Evolutionary conservation across 2,797 vertebrate species (phyloP).

Genomic region (Gallinago stenura): DNA sequence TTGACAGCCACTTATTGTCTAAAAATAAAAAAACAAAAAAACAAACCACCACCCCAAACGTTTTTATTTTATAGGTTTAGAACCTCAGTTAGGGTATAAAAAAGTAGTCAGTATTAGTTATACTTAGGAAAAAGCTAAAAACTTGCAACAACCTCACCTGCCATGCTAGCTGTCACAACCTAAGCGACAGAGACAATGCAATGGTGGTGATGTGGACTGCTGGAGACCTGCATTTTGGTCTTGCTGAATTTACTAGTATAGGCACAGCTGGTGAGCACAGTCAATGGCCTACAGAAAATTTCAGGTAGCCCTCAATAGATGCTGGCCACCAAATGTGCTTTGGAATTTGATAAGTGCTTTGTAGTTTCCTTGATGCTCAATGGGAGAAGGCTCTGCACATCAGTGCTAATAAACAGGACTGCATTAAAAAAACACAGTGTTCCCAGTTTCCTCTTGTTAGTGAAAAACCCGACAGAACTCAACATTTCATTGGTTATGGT

Average conservation of each 20-base stretch:
- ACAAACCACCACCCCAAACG: too few relatives aligned
- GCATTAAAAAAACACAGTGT: neutral
- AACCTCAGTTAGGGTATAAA: neutral
- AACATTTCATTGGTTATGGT: neutral
- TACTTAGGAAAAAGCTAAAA: neutral
- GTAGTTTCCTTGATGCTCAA: neutral
- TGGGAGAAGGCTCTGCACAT: neutral
- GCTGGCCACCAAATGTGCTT: neutral
- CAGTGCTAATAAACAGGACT: neutral
- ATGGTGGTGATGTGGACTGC: neutral
- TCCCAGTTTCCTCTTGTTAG: neutral
- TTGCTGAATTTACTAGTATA: rapidly evolving
- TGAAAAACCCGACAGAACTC: neutral
- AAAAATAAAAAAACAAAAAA: neutral
- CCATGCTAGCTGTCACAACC: neutral
- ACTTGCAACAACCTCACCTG: neutral
- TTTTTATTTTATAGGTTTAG: neutral
- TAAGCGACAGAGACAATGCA: neutral
- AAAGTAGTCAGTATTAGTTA: neutral
- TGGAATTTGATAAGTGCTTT: neutral
- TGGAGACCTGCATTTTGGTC: neutral
- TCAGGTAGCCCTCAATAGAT: neutral
- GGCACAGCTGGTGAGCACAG: neutral
- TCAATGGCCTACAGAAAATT: neutral
- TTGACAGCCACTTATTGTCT: neutral